These are phyloP conservation scores for Sebastiscus albofasciatus DNA, from an alignment of 2,797 vertebrate genomes.

Conservation along the genomic window DNA sequence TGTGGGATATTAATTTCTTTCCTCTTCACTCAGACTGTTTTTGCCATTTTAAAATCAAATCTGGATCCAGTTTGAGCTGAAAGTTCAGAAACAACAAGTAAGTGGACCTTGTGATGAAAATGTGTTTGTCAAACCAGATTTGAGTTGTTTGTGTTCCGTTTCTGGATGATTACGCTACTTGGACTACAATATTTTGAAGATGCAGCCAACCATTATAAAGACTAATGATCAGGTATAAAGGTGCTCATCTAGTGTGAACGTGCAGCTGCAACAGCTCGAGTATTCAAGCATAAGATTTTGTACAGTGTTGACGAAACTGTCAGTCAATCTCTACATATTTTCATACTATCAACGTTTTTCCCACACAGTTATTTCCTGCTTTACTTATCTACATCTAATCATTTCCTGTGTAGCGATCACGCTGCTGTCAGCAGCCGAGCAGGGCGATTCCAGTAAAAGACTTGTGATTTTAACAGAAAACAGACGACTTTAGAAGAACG, in stretches of 20 bases:
- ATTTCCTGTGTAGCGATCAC: too few species aligned
- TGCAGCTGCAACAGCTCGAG: background rate
- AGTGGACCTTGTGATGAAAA: background rate
- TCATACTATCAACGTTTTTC: background rate
- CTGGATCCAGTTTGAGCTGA: background rate
- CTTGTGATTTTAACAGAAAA: background rate
- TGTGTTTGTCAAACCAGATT: background rate
- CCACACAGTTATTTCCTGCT: background rate
- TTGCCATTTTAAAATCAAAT: background rate
- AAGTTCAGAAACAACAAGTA: background rate
- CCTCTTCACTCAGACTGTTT: background rate
- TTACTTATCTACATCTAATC: background rate
- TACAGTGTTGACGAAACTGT: background rate
- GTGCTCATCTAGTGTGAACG: background rate
- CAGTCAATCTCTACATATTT: background rate
- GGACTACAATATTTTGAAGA: background rate
- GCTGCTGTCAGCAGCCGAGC: background rate
- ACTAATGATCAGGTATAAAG: background rate
- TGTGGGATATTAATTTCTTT: background rate
- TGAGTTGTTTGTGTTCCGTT: background rate
- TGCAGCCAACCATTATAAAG: background rate
- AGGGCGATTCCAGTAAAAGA: background rate
- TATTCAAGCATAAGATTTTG: background rate
- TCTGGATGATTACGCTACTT: background rate
- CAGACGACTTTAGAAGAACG: background rate